Evolutionary conservation across 2,888 invertebrate genomes (phyloP).

Genomic region (Strigamia transsilvanica): DNA sequence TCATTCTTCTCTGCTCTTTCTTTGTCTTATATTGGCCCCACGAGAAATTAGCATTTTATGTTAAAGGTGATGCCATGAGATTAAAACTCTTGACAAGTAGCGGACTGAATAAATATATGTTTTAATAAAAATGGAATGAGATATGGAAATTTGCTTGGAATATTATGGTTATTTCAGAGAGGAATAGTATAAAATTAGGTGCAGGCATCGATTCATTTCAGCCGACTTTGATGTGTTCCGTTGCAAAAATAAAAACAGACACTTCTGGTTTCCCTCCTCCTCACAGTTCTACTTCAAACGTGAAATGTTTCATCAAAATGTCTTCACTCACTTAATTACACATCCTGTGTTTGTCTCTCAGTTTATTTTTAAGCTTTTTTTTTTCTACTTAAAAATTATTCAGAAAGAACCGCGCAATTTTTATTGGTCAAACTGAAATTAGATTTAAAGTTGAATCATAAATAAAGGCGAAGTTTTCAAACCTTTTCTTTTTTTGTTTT

Average conservation of each 20-base stretch:
- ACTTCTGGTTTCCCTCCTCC: slow-evolving; percentile 2
- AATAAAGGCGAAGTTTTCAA: neutral
- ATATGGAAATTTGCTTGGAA: neutral
- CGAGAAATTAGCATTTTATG: slow-evolving; percentile 18
- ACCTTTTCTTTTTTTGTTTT: neutral
- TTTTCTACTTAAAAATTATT: neutral
- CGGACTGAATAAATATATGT: neutral
- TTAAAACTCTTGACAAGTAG: neutral
- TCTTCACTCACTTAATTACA: slow-evolving; percentile 37
- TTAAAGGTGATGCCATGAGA: neutral
- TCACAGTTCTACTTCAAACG: neutral
- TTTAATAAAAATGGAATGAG: neutral
- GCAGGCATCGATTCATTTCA: neutral
- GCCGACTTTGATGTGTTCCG: slow-evolving; percentile 40
- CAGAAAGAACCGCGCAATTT: neutral
- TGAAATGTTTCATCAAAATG: slow-evolving; percentile 22
- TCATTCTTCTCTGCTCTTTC: neutral
- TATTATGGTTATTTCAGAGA: no score
- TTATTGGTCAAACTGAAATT: neutral
- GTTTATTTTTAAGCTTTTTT: neutral
- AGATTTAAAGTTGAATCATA: neutral
- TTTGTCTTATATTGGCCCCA: slow-evolving; percentile 9
- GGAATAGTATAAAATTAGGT: neutral
- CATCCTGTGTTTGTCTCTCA: slow-evolving; percentile 33
- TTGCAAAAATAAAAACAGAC: slow-evolving; percentile 17